Conservation (phyloP, 2,797 vertebrate species). For the Oryzias dopingdopingensis region DNA sequence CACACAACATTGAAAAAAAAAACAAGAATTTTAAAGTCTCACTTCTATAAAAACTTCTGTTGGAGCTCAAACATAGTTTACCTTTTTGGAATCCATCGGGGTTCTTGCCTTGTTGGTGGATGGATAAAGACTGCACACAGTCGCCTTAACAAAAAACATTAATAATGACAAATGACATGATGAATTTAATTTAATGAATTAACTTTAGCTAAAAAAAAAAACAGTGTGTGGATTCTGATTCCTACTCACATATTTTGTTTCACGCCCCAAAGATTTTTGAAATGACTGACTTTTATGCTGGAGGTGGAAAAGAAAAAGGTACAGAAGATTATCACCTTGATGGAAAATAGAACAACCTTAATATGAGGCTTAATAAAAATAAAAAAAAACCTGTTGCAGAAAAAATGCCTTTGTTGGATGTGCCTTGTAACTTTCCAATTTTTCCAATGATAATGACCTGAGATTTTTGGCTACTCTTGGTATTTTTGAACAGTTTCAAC, state of each 20-base stretch:
- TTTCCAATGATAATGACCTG: no score
- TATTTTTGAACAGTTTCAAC: no score
- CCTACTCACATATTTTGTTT: constrained; percentile 96
- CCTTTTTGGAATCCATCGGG: constrained; percentile 42
- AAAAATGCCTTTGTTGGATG: no score
- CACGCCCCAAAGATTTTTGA: constrained; percentile 83
- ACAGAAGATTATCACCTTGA: not conserved
- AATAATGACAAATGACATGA: not conserved
- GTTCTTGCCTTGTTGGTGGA: constrained; percentile 38
- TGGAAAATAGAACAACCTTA: not conserved
- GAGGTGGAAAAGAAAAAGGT: constrained; percentile 11
- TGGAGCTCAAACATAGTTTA: constrained; percentile 12
- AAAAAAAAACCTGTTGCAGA: not conserved
- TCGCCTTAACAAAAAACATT: constrained; percentile 59
- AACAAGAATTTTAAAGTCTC: not conserved
- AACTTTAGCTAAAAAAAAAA: not conserved
- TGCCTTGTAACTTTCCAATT: no score
- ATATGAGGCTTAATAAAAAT: not conserved
- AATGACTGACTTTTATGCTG: constrained; percentile 67
- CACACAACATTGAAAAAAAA: constrained; percentile 67
- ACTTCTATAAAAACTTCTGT: not conserved
- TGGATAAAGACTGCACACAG: constrained; percentile 51
- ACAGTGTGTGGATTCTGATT: not conserved
- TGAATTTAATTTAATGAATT: no score
- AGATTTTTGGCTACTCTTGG: not conserved